Percentiles rank a stretch among this genome's conserved stretches.
These are phyloP conservation scores for Conopomorpha cramerella DNA, from an alignment of 1,140 invertebrate species.

Conservation along the genomic window DNA sequence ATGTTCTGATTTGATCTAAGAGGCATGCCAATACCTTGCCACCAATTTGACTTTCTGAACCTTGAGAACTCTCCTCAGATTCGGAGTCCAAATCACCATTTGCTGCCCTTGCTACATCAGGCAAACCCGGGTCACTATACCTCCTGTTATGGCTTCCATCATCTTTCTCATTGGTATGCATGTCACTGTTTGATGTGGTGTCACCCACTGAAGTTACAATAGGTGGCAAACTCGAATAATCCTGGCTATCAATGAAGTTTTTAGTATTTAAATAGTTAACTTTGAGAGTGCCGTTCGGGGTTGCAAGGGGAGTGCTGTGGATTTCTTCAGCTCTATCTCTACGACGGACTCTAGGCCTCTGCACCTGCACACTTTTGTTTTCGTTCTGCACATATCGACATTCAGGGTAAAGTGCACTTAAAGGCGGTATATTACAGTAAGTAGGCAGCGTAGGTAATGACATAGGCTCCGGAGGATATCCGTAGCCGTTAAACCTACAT, in stretches of 20 bases:
- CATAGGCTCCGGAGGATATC: constrained; percentile 26
- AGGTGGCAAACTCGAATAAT: constrained; percentile 41
- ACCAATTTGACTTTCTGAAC: constrained; percentile 44
- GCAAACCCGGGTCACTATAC: constrained; percentile 51
- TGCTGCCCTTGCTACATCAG: constrained; percentile 34
- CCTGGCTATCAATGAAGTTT: constrained; percentile 42
- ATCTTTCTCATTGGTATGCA: constrained; percentile 38
- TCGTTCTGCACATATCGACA: constrained; percentile 29
- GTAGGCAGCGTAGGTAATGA: constrained; percentile 36
- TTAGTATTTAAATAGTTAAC: constrained; percentile 39
- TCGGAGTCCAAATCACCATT: constrained; percentile 40
- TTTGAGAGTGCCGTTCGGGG: constrained; percentile 15
- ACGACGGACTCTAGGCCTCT: constrained; percentile 17
- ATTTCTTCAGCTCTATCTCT: constrained; percentile 36
- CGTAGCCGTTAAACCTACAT: constrained; percentile 29
- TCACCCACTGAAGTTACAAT: constrained; percentile 44
- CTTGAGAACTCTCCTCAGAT: constrained; percentile 35
- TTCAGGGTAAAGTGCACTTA: constrained; percentile 23
- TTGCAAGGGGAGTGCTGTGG: constrained; percentile 18
- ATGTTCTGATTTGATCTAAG: constrained; percentile 47
- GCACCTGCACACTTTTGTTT: constrained; percentile 12
- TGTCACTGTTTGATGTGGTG: constrained; percentile 42
- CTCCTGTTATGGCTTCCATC: constrained; percentile 35
- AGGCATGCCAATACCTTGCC: constrained; percentile 44
- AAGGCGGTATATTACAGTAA: constrained; percentile 25